These are phyloP conservation scores for Allobates femoralis DNA, from an alignment of 2,797 vertebrate genomes.

Conservation along the genomic window DNA sequence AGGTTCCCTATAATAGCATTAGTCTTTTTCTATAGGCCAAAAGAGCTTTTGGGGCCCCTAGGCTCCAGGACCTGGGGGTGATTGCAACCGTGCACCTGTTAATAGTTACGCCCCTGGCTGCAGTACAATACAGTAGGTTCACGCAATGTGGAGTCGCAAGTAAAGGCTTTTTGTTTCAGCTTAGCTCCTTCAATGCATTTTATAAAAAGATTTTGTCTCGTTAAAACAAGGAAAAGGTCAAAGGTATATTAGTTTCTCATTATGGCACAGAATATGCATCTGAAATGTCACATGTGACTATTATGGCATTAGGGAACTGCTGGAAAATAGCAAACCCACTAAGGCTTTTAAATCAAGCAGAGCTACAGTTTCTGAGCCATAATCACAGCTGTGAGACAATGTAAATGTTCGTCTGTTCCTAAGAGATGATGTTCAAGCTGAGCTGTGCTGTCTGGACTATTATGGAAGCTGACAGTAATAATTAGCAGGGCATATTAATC, in stretches of 20 bases:
- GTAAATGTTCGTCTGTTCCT: slow-evolving; percentile 43
- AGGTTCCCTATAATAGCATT: too few species aligned
- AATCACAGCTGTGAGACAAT: slow-evolving; percentile 53
- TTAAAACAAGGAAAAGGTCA: background rate
- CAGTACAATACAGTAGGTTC: background rate
- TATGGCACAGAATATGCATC: slow-evolving; percentile 28
- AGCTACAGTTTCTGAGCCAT: slow-evolving; percentile 34
- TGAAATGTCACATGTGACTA: slow-evolving; percentile 54
- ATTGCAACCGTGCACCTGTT: too few species aligned
- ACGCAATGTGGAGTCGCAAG: background rate
- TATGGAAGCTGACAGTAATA: slow-evolving; percentile 33
- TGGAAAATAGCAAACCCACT: slow-evolving; percentile 42
- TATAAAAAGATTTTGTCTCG: background rate
- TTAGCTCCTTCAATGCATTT: background rate
- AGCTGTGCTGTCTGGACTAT: background rate
- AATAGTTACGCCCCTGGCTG: too few species aligned
- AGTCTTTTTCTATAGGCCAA: too few species aligned
- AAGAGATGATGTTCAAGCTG: slow-evolving; percentile 4
- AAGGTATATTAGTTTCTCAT: slow-evolving; percentile 18
- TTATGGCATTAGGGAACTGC: slow-evolving; percentile 51
- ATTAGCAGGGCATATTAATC: slow-evolving; percentile 50
- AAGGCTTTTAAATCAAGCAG: slow-evolving; percentile 47
- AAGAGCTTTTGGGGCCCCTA: too few species aligned
- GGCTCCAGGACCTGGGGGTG: too few species aligned
- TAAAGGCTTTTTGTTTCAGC: background rate